phyloP scores from a whole-genome alignment of 2,888 invertebrate species.

The Melitaea athalia region DNA sequence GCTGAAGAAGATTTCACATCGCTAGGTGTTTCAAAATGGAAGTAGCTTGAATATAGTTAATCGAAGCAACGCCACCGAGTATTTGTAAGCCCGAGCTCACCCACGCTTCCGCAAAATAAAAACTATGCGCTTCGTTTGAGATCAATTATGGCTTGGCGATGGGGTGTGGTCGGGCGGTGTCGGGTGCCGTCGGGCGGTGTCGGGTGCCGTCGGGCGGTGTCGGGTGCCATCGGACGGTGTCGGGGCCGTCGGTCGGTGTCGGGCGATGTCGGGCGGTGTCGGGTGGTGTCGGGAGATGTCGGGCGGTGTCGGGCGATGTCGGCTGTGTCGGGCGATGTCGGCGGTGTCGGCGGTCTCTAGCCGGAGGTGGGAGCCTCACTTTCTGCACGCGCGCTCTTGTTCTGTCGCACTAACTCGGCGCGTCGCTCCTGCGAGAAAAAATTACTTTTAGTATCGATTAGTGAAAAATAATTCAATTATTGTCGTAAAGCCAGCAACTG shows the following conservation, averaged over 20 bases:
- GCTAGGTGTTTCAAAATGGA: not conserved
- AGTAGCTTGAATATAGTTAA: not conserved
- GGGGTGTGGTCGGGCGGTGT: conserved; percentile 6
- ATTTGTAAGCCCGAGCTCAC: conserved; percentile 2
- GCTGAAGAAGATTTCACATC: not conserved
- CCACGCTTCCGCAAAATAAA: conserved; percentile 24
- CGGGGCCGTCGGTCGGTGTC: conserved; percentile 11
- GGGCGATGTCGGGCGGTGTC: conserved; percentile 12
- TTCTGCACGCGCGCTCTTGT: conserved; percentile 88
- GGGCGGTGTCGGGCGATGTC: conserved; percentile 12
- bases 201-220: not conserved
- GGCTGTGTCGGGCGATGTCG: conserved; percentile 18
- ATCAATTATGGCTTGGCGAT: conserved; percentile 22
- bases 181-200: conserved; percentile 25
- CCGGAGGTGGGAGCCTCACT: conserved; percentile 84
- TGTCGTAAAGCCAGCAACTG: too few relatives aligned
- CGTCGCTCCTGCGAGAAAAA: conserved; percentile 89
- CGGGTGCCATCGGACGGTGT: conserved; percentile 24
- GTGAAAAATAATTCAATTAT: too few relatives aligned
- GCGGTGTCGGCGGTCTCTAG: conserved; percentile 41
- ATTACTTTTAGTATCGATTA: not conserved
- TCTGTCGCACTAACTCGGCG: conserved; percentile 94
- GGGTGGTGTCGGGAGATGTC: conserved; percentile 10
- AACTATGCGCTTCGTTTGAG: conserved; percentile 20
- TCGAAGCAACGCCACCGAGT: not conserved